Evolutionary conservation across 1,140 invertebrate species (phyloP), one percentile per base, ranked within the genome.

Genomic region (Grapholita molesta): DNA sequence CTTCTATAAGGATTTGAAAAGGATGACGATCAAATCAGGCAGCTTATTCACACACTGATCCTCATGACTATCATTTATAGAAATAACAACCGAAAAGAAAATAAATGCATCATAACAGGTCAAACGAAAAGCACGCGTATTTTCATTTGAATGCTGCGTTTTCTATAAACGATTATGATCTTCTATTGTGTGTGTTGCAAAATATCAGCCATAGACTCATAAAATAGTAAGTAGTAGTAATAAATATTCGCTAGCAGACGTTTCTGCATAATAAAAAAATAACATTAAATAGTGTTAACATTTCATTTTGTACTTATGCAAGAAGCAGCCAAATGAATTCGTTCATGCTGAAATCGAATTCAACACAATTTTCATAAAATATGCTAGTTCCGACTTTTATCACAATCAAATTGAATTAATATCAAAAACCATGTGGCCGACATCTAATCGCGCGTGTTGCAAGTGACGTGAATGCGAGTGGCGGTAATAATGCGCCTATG

Each of bases 381-480:
- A n/a, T 15, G 55, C 28, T 61, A 61, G 55, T 61, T 61, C 55
- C 53, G 53, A 61, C 28, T 30, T 61, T 61, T 61, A 64, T 72
- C 33, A 38, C 32, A 61, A 35, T 55, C 70, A 71, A 72, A 74
- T 74, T 75, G 70, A 77, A 82, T 78, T 77, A 70, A 81, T 78
- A 78, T 75, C 70, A 67, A 75, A 75, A 68, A 70, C 73, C 74
- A 71, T 70, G 66, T 68, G 66, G 67, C 69, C 48, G 70, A 33
- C 67, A 28, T 69, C 71, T 68, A 77, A 74, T 79, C 72, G 78
- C 77, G 79, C 82, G 82, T 85, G 80, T 83, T 69, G 69, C 68
- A 66, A 80, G 81, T 75, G 73, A 77, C 75, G 52, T 74, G 75
- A 70, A 75, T 78, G 78, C 80, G 70, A 72, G 74, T 71, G 76